Evolutionary conservation across 2,888 invertebrate genomes (phyloP), one percentile per base, ranked within the genome.

Genomic region (Pammene fasciana): DNA sequence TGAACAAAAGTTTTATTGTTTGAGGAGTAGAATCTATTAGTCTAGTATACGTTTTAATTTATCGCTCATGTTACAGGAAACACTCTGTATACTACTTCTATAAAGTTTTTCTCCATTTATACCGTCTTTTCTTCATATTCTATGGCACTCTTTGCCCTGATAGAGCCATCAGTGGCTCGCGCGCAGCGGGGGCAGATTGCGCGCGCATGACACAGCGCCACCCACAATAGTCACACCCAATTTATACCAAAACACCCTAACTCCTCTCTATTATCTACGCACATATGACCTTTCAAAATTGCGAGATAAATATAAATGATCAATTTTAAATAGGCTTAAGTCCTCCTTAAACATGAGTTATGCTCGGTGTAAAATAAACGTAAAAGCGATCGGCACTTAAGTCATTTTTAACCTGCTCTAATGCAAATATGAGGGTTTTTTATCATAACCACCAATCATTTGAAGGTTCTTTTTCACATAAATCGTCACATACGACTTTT

Each of bases 101-200:
- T 26, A 26, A 1, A 26, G 26, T 26, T 26, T 26, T 26, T 26
- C 18, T 26, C 11, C 11, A 50, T 26, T 5, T 26, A 26, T 26
- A 50, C 56, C 41, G 2, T 67, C 50, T 26, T 18, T 65, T 16
- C 45, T 46, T 6, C 65, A 67, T 81, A 75, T 55, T 81, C 78
- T 79, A 75, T 50, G 38, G 38, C 6, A 38, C 38, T 38, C 2
- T 26, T 26, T 78, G 76, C 67, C 68, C 70, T 70, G 72, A 90
- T 85, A 88, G 78, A 90, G 87, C 81, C 83, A 80, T 89, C 85
- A 80, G 36, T 65, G 72, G 36, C 66, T 71, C 75, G 77, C 76
- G 80, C 81, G 78, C 80, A 89, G 90, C 89, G 82, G 90, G 90
- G 76, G 89, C 81, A 90, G 86, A 91, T 91, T 91, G 90, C 86